Evolutionary conservation across 2,113 vertebrate genomes (phyloP).

Genomic region (Tyto alba): DNA sequence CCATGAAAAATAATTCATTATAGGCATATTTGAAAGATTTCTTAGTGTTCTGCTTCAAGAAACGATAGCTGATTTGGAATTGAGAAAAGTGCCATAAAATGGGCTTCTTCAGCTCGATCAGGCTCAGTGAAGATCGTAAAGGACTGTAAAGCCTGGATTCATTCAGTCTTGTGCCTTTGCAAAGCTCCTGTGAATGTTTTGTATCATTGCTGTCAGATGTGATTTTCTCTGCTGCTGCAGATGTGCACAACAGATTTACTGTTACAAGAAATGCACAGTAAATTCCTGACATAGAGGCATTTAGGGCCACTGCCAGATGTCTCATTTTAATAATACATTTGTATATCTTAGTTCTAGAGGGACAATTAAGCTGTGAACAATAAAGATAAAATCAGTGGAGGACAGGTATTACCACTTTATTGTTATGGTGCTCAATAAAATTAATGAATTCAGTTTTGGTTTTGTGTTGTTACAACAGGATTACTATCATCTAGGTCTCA

Average conservation of each 20-base stretch:
- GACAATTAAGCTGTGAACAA: slow-evolving; percentile 49
- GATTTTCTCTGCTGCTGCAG: slow-evolving; percentile 41
- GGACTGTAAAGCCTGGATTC: slow-evolving; percentile 39
- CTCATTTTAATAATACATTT: slow-evolving; percentile 62
- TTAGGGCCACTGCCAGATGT: slow-evolving; percentile 50
- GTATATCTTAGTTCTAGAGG: slow-evolving; percentile 36
- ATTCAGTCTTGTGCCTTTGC: slow-evolving; percentile 26
- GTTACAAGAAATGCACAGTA: slow-evolving; percentile 54
- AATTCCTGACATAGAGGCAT: slow-evolving; percentile 55
- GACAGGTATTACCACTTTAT: slow-evolving; percentile 63
- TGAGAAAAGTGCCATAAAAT: slow-evolving; percentile 34
- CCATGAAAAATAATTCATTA: not conserved
- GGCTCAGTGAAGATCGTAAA: slow-evolving; percentile 36
- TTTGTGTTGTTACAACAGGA: slow-evolving; percentile 57
- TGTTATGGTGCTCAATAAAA: slow-evolving; percentile 59
- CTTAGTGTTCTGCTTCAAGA: not conserved
- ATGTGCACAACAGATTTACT: slow-evolving; percentile 51
- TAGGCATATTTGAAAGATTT: slow-evolving; percentile 1
- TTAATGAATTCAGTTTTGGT: slow-evolving; percentile 49
- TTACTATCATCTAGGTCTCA: slow-evolving; percentile 52
- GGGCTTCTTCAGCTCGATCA: slow-evolving; percentile 26
- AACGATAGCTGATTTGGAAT: not conserved
- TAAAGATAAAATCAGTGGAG: slow-evolving; percentile 58
- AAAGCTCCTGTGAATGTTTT: slow-evolving; percentile 51
- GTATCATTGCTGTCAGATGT: slow-evolving; percentile 44